phyloP scores from a whole-genome alignment of 2,888 invertebrate species.

The Loripinus fragilis region DNA sequence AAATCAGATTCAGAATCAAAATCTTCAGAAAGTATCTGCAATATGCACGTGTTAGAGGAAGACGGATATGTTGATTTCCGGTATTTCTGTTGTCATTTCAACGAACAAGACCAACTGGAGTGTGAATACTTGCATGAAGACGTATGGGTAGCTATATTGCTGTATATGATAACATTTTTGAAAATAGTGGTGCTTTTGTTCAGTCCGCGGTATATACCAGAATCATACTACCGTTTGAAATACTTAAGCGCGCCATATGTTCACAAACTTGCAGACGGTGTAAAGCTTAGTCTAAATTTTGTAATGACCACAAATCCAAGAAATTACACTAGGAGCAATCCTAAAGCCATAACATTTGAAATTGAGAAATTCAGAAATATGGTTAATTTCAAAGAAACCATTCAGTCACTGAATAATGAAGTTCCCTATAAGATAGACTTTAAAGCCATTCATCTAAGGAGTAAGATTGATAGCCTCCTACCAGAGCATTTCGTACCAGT shows the following conservation, averaged over 20 bases:
- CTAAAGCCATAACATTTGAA: conserved; percentile 24
- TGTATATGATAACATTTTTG: conserved; percentile 64
- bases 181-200: conserved; percentile 72
- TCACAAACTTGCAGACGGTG: conserved; percentile 15
- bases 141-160: conserved; percentile 65
- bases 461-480: conserved; percentile 64
- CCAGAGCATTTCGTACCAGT: conserved; percentile 66
- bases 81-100: conserved; percentile 43
- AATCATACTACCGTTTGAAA: conserved; percentile 62
- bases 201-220: conserved; percentile 72
- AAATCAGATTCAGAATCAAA: conserved; percentile 7
- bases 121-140: conserved; percentile 56
- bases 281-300: conserved; percentile 20
- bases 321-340: conserved; percentile 16
- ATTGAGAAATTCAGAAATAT: conserved; percentile 37
- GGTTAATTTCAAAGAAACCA: conserved; percentile 42
- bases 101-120: background rate
- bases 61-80: conserved; percentile 42
- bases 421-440: conserved; percentile 47
- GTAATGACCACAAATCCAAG: conserved; percentile 36
- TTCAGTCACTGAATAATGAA: conserved; percentile 38
- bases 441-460: conserved; percentile 58
- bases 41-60: conserved; percentile 47
- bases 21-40: conserved; percentile 62
- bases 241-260: conserved; percentile 22